Evolutionary conservation across 2,113 vertebrate genomes (phyloP).

Genomic region (Chunga burmeisteri): DNA sequence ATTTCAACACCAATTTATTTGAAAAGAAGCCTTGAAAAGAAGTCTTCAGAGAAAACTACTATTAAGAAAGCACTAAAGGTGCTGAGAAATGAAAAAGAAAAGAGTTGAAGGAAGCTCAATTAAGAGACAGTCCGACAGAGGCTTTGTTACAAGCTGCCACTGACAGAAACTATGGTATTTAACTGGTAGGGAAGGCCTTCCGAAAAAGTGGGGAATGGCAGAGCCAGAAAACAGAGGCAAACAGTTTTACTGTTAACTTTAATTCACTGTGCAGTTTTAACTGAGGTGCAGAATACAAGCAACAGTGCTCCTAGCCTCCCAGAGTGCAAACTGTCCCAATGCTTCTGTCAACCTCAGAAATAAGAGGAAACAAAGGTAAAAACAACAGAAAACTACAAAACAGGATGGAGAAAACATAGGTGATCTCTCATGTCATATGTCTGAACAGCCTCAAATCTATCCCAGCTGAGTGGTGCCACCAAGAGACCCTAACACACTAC

Average conservation of each 20-base stretch:
- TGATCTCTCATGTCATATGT: not conserved
- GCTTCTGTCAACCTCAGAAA: not conserved
- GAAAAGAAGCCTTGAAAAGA: not conserved
- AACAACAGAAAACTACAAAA: not conserved
- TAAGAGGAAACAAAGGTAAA: not conserved
- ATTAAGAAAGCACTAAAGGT: not conserved
- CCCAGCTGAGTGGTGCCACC: not conserved
- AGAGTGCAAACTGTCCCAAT: not conserved
- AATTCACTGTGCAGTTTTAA: not conserved
- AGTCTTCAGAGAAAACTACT: not conserved
- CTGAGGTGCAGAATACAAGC: not conserved
- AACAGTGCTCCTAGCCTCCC: not conserved
- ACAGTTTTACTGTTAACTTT: not conserved
- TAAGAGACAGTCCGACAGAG: not conserved
- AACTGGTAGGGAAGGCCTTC: not conserved
- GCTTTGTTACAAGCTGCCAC: not conserved
- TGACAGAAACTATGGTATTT: not conserved
- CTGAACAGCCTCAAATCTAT: not conserved
- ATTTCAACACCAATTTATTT: conserved; percentile 17
- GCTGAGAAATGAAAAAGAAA: not conserved
- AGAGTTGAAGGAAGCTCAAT: not conserved
- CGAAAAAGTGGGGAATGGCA: not conserved
- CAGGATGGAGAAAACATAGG: not conserved
- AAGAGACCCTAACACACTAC: not conserved
- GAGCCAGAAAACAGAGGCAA: not conserved